Base-by-base conservation (phyloP, 2,113 vertebrate species). In the Rhinichthys klamathensis region DNA sequence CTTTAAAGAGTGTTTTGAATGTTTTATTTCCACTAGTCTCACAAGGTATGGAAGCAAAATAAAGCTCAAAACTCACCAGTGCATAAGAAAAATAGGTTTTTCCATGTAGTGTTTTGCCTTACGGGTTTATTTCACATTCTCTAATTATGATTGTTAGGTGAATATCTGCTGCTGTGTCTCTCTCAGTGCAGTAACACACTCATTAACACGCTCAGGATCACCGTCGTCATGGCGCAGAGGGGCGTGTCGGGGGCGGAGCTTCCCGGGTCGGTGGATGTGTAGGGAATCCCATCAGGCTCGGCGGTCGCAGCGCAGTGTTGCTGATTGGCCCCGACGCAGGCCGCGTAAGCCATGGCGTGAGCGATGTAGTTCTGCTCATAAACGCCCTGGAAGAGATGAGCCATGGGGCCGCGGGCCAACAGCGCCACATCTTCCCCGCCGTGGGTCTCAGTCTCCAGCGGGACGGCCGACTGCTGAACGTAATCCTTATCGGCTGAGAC, bases 331-430 rank as follows among this genome's bases (percentile, higher is more conserved):
- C 95, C 94, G 76, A 95, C 89, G 0, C 94, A 95, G 12, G 94
- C 90, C 0, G 94, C 90, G 0, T 94, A 95, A 38, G 85, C 94
- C 93, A 96, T 92, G 73, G 92, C 94, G 4, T 95, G 92, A n/a
- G 94, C 91, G 0, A 96, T 86, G 90, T 94, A 95, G 86, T 87
- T 95, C 89, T 96, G 95, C 85, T 96, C 95, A 0, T 94, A 89
- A 74, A 95, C 90, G 0, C 95, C 95, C 73, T 93, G 92, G 70
- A 95, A 93, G 41, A 96, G 91, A 84, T 95, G 95, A 5, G 93
- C 90, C 95, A 95, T 95, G 76, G 95, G 94, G 21, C 95, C 94
- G 0, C 91, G 90, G 32, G 94, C 93, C 0, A 94, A 87, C 61
- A 95, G 90, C 0, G 88, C 92, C 83, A 95, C 94, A 2, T 95